Conservation (phyloP, 2,888 invertebrate species). For the Dolichomitus sp. region DNA sequence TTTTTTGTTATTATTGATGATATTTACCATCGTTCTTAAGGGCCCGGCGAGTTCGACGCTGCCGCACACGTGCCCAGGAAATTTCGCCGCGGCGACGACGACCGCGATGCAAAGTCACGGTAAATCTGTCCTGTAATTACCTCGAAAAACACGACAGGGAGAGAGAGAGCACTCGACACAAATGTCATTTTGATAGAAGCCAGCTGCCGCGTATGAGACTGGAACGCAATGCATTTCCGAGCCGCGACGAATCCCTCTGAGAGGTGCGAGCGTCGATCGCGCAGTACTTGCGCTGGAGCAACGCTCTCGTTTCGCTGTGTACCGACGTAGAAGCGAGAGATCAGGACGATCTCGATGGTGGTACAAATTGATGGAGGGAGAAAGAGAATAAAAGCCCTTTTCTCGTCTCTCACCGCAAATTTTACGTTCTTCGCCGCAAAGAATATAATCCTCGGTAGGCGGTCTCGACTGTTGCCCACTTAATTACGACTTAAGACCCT, state of each 20-base stretch:
- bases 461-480: conserved; percentile 60
- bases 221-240: conserved; percentile 62
- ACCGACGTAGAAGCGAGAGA: conserved; percentile 7
- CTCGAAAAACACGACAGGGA: conserved; percentile 44
- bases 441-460: conserved; percentile 69
- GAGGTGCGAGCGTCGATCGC: conserved; percentile 49
- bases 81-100: conserved; percentile 11
- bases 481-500: conserved; percentile 77
- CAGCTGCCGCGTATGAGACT: conserved; percentile 61
- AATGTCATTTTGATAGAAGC: conserved; percentile 72
- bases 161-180: conserved; percentile 44
- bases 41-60: conserved; percentile 25
- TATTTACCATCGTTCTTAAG: conserved; percentile 15
- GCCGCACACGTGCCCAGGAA: conserved; percentile 46
- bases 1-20: conserved; percentile 3
- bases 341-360: conserved; percentile 2
- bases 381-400: conserved; percentile 21
- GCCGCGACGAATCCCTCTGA: conserved; percentile 61
- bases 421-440: conserved; percentile 23
- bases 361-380: conserved; percentile 9
- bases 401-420: conserved; percentile 44
- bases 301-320: conserved; percentile 35
- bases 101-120: conserved; percentile 55
- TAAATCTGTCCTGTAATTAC: conserved; percentile 67
- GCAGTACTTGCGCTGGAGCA: conserved; percentile 24